phyloP scores from a whole-genome alignment of 2,888 invertebrate species.

The Anaspis maculata region DNA sequence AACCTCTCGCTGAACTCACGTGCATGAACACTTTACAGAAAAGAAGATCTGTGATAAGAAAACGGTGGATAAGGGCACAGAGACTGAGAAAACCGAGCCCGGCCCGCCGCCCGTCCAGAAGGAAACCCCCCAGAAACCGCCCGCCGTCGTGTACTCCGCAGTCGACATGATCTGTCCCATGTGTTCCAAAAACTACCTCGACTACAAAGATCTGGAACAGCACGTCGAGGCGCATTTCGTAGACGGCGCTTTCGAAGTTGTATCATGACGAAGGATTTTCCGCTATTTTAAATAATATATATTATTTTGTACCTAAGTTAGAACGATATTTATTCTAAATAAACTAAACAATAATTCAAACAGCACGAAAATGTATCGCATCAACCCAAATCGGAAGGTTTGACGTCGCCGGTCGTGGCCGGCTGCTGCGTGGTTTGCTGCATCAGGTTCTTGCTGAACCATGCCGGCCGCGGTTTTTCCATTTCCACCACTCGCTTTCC shows the following conservation, averaged over 20 bases:
- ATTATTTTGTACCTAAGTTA: too few species aligned
- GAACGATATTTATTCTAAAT: too few species aligned
- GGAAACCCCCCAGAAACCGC: slow-evolving; percentile 32
- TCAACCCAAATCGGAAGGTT: slow-evolving; percentile 64
- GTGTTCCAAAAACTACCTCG: slow-evolving; percentile 58
- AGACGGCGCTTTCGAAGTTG: slow-evolving; percentile 42
- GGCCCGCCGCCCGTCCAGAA: slow-evolving; percentile 4
- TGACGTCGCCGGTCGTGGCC: slow-evolving; percentile 62
- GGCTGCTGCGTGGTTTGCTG: slow-evolving; percentile 68
- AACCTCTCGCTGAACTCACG: too few species aligned
- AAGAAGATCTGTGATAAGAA: too few species aligned
- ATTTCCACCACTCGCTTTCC: slow-evolving; percentile 79
- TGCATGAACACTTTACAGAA: slow-evolving; percentile 5
- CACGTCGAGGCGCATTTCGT: slow-evolving; percentile 74
- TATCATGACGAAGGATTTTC: slow-evolving; percentile 18
- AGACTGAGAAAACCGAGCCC: slow-evolving; percentile 7
- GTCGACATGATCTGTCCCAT: slow-evolving; percentile 61
- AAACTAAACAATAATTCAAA: too few species aligned
- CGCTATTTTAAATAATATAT: too few species aligned
- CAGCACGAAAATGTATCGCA: too few species aligned
- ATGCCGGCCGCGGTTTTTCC: slow-evolving; percentile 73
- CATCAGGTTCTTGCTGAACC: slow-evolving; percentile 81
- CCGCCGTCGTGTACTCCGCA: too few species aligned
- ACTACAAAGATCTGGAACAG: slow-evolving; percentile 59
- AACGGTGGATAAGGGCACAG: slow-evolving; percentile 20